Evolutionary conservation across 2,113 vertebrate species (phyloP).

Genomic region (Henicopernis longicauda): DNA sequence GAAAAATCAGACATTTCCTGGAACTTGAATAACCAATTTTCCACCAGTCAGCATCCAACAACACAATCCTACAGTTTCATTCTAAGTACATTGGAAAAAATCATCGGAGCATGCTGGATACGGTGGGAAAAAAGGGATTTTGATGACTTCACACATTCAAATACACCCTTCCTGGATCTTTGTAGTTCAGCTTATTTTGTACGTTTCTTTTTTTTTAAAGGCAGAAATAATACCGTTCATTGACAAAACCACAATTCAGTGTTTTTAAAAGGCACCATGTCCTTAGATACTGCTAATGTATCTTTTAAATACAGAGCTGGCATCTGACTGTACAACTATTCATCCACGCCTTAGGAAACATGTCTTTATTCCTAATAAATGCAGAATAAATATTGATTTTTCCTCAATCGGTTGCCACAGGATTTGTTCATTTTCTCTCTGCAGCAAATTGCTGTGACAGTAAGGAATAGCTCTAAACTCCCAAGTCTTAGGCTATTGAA

Average conservation of each 20-base stretch:
- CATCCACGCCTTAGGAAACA: background rate
- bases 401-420: accelerated
- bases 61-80: background rate
- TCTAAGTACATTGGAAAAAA: background rate
- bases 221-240: background rate
- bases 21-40: slow-evolving; percentile 49
- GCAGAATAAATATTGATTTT: background rate
- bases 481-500: background rate
- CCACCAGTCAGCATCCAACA: slow-evolving; percentile 36
- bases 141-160: background rate
- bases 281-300: background rate
- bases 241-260: background rate
- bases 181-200: background rate
- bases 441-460: background rate
- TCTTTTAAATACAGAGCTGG: background rate
- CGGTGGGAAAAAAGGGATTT: background rate
- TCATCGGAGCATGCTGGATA: background rate
- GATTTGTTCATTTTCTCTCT: background rate
- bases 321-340: background rate
- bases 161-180: background rate
- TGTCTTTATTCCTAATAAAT: background rate
- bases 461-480: background rate
- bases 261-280: background rate
- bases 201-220: background rate
- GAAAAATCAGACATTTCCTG: slow-evolving; percentile 66